Conservation (phyloP, 2,113 vertebrate genomes). For the Ardeotis arabs region DNA sequence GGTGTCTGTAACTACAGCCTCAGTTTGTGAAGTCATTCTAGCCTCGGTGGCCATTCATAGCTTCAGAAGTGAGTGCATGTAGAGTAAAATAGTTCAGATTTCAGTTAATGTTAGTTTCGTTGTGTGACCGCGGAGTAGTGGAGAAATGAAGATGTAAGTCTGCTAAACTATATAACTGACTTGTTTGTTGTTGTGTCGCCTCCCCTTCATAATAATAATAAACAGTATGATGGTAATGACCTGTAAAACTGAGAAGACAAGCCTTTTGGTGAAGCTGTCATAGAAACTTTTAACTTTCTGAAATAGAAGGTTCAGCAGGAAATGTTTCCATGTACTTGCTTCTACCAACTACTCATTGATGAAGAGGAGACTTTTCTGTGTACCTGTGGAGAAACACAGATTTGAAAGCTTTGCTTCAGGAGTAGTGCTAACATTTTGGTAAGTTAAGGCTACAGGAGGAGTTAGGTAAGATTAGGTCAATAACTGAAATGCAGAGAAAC, state of each 20-base stretch:
- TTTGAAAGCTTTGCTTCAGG: neutral
- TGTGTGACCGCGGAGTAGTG: neutral
- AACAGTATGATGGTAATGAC: neutral
- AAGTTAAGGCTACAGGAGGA: neutral
- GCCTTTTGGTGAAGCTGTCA: neutral
- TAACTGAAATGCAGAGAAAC: neutral
- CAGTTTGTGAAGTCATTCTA: neutral
- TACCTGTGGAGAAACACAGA: neutral
- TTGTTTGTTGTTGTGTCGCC: accelerated
- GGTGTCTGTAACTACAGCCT: neutral
- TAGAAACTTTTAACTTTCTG: neutral
- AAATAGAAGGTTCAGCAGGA: neutral
- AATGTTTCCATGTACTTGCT: neutral
- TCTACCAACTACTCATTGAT: neutral
- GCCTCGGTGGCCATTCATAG: accelerated
- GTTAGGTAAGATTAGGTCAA: neutral
- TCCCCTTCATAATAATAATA: accelerated
- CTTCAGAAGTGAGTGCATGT: neutral
- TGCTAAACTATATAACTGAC: neutral
- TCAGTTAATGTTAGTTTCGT: neutral
- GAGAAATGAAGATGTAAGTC: neutral
- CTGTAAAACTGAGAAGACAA: neutral
- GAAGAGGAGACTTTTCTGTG: neutral
- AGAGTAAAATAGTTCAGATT: neutral
- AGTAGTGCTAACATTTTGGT: neutral